phyloP scores from a whole-genome alignment of 2,797 vertebrate species.

The Falco novaeseelandiae region DNA sequence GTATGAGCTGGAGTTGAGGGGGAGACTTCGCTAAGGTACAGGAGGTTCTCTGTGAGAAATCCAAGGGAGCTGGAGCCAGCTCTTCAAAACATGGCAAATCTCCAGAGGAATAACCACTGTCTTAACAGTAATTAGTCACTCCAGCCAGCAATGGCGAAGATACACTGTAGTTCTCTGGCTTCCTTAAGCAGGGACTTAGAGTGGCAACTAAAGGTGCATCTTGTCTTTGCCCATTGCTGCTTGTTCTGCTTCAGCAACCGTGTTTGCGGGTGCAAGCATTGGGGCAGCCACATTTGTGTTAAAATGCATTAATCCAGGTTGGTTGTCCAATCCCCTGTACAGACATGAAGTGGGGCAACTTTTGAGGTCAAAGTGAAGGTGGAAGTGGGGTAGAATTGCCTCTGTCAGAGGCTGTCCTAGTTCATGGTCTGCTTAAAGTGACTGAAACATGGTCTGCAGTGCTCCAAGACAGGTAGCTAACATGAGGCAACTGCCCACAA shows the following conservation, averaged over 20 bases:
- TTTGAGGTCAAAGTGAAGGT: background rate
- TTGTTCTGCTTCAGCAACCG: background rate
- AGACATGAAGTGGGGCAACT: background rate
- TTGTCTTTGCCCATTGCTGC: background rate
- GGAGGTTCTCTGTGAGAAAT: constrained; percentile 13
- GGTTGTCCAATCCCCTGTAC: background rate
- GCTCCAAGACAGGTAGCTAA: background rate
- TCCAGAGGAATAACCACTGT: background rate
- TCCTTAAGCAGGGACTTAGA: background rate
- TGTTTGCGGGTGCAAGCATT: background rate
- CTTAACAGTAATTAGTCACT: background rate
- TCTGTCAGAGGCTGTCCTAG: background rate
- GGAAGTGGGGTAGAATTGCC: background rate
- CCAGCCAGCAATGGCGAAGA: background rate
- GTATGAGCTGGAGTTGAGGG: background rate
- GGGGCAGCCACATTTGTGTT: background rate
- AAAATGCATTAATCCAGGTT: background rate
- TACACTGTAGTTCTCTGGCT: background rate
- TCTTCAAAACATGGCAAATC: background rate
- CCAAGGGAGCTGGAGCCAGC: background rate
- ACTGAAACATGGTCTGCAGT: background rate
- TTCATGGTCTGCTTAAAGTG: background rate
- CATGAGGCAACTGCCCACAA: background rate
- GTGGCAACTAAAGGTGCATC: background rate
- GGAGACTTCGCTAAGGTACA: background rate